Conservation (phyloP, 2,113 vertebrate species). For the Nannospalax galili region DNA sequence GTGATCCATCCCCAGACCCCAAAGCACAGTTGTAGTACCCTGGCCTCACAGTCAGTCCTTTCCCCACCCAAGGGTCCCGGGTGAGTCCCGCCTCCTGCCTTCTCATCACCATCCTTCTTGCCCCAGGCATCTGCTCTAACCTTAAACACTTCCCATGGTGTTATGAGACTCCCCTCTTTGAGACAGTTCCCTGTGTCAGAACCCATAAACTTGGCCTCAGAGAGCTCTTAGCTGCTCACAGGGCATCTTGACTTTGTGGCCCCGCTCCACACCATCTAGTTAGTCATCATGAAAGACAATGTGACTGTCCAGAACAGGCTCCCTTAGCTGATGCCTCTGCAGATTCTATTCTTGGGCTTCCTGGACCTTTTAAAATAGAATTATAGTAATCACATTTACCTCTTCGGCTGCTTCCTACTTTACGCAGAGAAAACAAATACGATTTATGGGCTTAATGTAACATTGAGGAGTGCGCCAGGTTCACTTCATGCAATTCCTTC, state of each 20-base stretch:
- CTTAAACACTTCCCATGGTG: not conserved
- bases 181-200: not conserved
- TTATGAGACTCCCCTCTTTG: not conserved
- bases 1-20: not conserved
- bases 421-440: constrained; percentile 72
- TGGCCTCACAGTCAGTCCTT: not conserved
- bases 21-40: not conserved
- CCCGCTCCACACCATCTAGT: not conserved
- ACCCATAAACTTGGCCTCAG: accelerated
- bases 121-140: not conserved
- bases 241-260: not conserved
- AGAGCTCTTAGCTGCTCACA: not conserved
- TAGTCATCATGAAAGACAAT: not conserved
- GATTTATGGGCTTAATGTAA: constrained; percentile 71
- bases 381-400: constrained; percentile 74
- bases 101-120: no score
- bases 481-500: constrained; percentile 50
- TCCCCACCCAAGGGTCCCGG: not conserved
- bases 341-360: constrained; percentile 34
- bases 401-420: constrained; percentile 66
- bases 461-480: constrained; percentile 51
- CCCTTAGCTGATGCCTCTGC: constrained; percentile 28
- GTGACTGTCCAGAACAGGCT: not conserved
- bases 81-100: not conserved
- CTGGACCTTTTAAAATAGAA: constrained; percentile 73